Evolutionary conservation across 2,797 vertebrate species (phyloP).

Genomic region (Clarias laeviceps): DNA sequence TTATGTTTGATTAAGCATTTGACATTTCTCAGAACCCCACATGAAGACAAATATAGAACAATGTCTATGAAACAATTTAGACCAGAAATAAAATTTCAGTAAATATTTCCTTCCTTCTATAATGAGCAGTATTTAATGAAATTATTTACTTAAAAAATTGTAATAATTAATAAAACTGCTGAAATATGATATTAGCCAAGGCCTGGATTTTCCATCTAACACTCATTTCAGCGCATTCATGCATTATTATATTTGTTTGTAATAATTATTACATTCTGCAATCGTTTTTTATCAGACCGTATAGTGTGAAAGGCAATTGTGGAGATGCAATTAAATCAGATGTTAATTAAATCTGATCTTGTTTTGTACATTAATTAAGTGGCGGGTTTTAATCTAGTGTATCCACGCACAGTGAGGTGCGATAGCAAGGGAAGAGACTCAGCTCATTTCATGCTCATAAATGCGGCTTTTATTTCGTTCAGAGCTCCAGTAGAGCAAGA

Average conservation of each 20-base stretch:
- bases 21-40: background rate
- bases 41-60: background rate
- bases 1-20: background rate
- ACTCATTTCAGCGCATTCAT: conserved; percentile 65
- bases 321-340: conserved; percentile 81
- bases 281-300: conserved; percentile 72
- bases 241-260: conserved; percentile 71
- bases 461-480: conserved; percentile 63
- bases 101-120: conserved; percentile 65
- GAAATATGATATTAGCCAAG: conserved; percentile 69
- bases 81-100: conserved; percentile 15
- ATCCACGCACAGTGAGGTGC: conserved; percentile 74
- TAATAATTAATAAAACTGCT: conserved; percentile 64
- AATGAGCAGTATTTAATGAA: conserved; percentile 77
- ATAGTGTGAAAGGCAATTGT: conserved; percentile 71
- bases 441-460: conserved; percentile 82
- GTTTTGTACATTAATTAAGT: conserved; percentile 84
- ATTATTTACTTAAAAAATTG: conserved; percentile 71
- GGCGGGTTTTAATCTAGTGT: conserved; percentile 82
- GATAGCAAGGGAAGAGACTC: conserved; percentile 73
- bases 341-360: conserved; percentile 86
- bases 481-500: conserved; percentile 43
- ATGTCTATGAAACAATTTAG: conserved; percentile 36
- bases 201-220: conserved; percentile 66
- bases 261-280: conserved; percentile 72